Evolutionary conservation across 1,140 invertebrate genomes (phyloP), one percentile per base, ranked within the genome.

Genomic region (Drosophila malerkotliana): DNA sequence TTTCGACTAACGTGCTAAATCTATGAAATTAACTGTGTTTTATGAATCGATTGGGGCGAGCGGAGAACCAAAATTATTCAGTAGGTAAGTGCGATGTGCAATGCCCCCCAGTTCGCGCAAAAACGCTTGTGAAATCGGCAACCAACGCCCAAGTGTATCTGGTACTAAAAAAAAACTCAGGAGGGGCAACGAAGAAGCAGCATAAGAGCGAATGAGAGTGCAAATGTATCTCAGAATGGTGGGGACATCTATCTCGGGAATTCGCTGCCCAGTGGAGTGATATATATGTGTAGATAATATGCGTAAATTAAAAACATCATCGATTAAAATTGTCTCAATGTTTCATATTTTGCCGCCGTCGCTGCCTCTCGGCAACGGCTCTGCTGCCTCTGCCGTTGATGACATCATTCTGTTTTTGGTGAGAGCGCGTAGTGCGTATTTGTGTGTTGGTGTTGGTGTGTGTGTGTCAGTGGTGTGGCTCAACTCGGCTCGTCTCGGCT

Each of bases 351-450:
- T 58, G 71, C 68, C 64, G 67, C 58, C 26, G 55, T 79, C 57
- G 67, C 60, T 37, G 48, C 64, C 45, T 18, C 53, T 62, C 63
- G 47, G 60, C 71, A 59, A 59, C 64, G 76, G 56, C 41, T 44
- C 41, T 37, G 34, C 12, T 14, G 39, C 39, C 39, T 44, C 55
- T 73, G 28, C 62, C 83, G 79, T 79, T 79, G 83, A 87, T 87
- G 83, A 87, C 83, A 87, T 87, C 83, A 87, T 87, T 88, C 79
- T 58, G 59, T 71, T 83, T 83, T 79, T 55, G 82, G 73, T 77
- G 68, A 81, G 82, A 80, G 77, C 77, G 68, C 54, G 47, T 53
- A 48, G 67, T 61, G 58, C 54, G 55, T 66, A 44, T 68, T 21
- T 76, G 56, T 76, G 56, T 55, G 73, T 52, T 55, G 66, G 54